These are phyloP conservation scores for Struthio camelus DNA, from an alignment of 2,113 vertebrate species.

Conservation along the genomic window DNA sequence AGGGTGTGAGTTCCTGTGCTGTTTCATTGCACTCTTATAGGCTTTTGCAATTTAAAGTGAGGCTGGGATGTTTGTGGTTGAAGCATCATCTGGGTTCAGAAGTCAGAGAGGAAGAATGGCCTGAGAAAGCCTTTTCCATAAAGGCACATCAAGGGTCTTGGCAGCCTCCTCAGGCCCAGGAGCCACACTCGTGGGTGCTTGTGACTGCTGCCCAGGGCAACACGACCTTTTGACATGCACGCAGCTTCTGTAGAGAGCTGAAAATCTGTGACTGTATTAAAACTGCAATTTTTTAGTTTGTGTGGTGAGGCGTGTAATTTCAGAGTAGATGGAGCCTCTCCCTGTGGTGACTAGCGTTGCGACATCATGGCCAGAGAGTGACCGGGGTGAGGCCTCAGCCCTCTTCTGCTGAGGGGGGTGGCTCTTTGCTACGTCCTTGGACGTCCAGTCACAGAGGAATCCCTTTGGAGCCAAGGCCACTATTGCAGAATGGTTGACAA, in stretches of 20 bases:
- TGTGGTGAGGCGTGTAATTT: background rate
- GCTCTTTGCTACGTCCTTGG: background rate
- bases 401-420: background rate
- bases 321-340: background rate
- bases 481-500: background rate
- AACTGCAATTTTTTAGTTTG: background rate
- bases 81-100: background rate
- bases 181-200: background rate
- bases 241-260: background rate
- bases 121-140: background rate
- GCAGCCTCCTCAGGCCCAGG: background rate
- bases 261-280: background rate
- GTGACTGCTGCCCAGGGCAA: background rate
- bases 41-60: background rate
- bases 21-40: background rate
- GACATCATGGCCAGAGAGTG: background rate
- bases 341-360: background rate
- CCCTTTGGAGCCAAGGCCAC: accelerated
- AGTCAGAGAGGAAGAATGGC: background rate
- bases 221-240: background rate
- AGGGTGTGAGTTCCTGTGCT: background rate
- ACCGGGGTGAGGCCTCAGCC: background rate
- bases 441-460: background rate
- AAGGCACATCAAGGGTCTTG: accelerated
- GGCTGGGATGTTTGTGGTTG: background rate